Base-by-base conservation (phyloP, 2,888 invertebrate genomes). In the Elgonia sp. region DNA sequence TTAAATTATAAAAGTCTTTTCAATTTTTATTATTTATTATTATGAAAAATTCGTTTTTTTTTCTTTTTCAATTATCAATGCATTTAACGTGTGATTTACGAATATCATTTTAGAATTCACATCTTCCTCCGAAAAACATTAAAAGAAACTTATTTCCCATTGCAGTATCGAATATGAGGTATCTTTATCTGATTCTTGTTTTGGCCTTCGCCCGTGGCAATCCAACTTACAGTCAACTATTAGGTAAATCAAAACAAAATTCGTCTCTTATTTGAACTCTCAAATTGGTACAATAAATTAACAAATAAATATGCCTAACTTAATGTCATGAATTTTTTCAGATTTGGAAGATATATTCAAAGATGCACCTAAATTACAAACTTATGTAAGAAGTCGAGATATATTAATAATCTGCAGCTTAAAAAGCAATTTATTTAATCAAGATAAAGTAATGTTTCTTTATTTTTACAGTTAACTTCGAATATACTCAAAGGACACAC, bases 161-260 rank as follows among this genome's bases (percentile, higher is more conserved):
- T 50, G 50, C 9, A 50, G 50, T 7, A n/a, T 37, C 63, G 57
- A 77, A 65, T 40, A 77, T 77, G 65, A 77, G 65, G 55, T 53
- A 37, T 40, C 77, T 77, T 77, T 77, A 53, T 77, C 77, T 65
- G 53, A 65, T 77, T 39, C 40, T 65, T 65, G 40, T 77, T 77
- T 77, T 77, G 20, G 65, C 55, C 40, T 77, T 55, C n/a, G 55
- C 55, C 20, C 10, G 12, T 67, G 55, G 65, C 39, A 39, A 9
- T 18, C 7, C 6, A 3, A 29, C 37, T 3, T 6, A 12, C 3
- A 16, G 3, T 29, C 29, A 60, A 37, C 3, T 57, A 20, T 10
- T 9, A 29, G 60, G 60, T 60, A 60, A 60, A 57, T 7, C 16
- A 16, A 7, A 53, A n/a, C 14, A 53, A n/a, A 53, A n/a, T 53